Evolutionary conservation across 2,113 vertebrate genomes (phyloP), one percentile per base, ranked within the genome.

Genomic region (Tragelaphus scriptus): DNA sequence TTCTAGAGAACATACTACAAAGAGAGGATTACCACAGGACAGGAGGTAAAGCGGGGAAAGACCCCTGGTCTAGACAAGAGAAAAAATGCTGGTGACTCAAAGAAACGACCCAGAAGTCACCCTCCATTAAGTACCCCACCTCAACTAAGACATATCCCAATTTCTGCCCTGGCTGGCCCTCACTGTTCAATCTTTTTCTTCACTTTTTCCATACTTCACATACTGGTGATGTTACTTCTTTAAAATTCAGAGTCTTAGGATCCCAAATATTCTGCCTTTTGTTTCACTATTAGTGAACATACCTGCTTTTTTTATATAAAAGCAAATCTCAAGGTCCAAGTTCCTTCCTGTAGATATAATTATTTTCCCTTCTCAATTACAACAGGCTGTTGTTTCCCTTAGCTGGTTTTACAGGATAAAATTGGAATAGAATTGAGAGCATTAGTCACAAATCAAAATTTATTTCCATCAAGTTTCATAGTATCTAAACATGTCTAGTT

Each of bases 311-410:
- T 75, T 94, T 44, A 58, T 56, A 89, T 28, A 61, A 11, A 81
- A 91, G 23, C 40, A 85, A 32, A 82, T 49, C 25, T 90, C 44
- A 44, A 85, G 36, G 26, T 93, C 68, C 85, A 56, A 94, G 13
- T 56, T 94, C 30, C 55, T 65, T 86, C 23, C 10, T 40, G 12
- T 84, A 63, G 28, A 90, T 36, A 36, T 10, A 88, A 87, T 77
- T 82, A 87, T 92, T 95, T 93, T 59, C 40, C 16, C 19, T 90
- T 65, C 94, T 96, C 28, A 82, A 28, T 93, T 94, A 91, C 59
- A 94, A 94, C 56, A 80, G 55, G 8, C 4, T 80, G 3, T 56
- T 65, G 2, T 65, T 90, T 56, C 47, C 21, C 40, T n/a, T 36
- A 12, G 47, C 61, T 95, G 21, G 94, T 68, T 91, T 91, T 85